Conservation (phyloP, 2,113 vertebrate genomes). For the Lethenteron reissneri region DNA sequence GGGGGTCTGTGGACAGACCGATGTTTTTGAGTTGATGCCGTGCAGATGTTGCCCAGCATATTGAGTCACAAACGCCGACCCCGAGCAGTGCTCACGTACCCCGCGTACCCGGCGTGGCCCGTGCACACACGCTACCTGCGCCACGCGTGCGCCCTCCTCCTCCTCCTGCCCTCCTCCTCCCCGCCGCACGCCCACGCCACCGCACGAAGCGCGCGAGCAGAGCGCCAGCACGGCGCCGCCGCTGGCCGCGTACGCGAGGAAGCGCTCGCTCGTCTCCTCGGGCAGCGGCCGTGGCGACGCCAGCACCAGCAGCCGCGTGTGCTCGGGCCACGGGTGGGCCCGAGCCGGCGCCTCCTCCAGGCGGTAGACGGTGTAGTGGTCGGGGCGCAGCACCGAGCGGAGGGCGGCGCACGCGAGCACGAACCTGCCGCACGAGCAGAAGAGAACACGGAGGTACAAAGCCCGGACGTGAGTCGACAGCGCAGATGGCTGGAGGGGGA, state of each 20-base stretch:
- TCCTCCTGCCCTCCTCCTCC: background rate
- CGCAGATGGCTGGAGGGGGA: too few relatives aligned
- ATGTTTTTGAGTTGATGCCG: too few relatives aligned
- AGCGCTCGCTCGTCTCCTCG: constrained; percentile 22
- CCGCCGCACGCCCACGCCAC: background rate
- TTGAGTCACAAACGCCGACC: constrained; percentile 26
- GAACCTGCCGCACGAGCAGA: too few relatives aligned
- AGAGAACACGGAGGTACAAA: too few relatives aligned
- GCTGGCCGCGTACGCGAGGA: constrained; percentile 37
- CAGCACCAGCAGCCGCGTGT: constrained; percentile 40
- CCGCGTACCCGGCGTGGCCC: too few relatives aligned
- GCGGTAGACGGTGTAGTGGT: constrained; percentile 35
- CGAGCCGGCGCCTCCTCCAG: constrained; percentile 34
- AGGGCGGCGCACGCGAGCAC: too few relatives aligned
- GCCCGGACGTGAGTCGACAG: too few relatives aligned
- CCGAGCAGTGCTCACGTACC: constrained; percentile 14
- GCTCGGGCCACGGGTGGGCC: constrained; percentile 55
- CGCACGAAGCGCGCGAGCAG: constrained; percentile 14
- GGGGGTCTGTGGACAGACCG: too few relatives aligned
- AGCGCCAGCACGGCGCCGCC: constrained; percentile 57
- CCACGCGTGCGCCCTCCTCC: background rate
- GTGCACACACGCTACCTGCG: too few relatives aligned
- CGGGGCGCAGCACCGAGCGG: too few relatives aligned
- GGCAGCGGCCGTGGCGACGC: constrained; percentile 27
- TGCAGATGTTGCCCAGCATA: constrained; percentile 27